These are phyloP conservation scores for Crambe crambe DNA, from an alignment of 37 sponge, comb jelly and placozoan genomes.

Conservation along the genomic window DNA sequence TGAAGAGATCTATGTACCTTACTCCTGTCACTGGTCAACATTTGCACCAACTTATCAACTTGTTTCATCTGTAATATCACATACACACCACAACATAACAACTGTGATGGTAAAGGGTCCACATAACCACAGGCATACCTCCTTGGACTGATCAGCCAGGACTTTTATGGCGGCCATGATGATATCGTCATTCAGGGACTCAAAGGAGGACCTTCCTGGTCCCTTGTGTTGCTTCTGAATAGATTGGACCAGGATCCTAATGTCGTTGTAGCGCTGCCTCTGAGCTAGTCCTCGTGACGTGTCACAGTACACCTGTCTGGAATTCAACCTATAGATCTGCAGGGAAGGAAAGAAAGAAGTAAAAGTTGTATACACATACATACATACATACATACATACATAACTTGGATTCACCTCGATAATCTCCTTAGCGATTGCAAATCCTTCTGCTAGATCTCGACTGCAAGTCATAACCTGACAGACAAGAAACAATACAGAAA, in stretches of 20 bases:
- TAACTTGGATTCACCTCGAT: constrained; percentile 32
- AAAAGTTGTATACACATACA: not conserved
- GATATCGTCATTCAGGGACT: constrained; percentile 64
- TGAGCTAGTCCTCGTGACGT: constrained; percentile 37
- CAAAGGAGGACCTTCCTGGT: not conserved
- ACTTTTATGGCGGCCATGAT: constrained; percentile 79
- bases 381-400: too few relatives aligned
- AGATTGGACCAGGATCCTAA: constrained; percentile 48
- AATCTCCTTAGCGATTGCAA: constrained; percentile 43
- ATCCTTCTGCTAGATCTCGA: constrained; percentile 52
- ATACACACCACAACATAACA: too few relatives aligned
- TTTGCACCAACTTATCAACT: constrained; percentile 40
- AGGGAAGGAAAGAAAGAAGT: not conserved
- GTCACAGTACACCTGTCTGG: constrained; percentile 32
- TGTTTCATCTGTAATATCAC: constrained; percentile 37
- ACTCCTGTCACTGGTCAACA: constrained; percentile 50
- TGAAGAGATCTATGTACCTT: constrained; percentile 32
- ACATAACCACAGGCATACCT: constrained; percentile 46
- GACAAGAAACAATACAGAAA: too few relatives aligned
- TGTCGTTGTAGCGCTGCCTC: constrained; percentile 35
- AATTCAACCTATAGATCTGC: constrained; percentile 49
- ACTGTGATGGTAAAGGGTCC: not conserved
- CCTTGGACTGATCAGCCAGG: constrained; percentile 60
- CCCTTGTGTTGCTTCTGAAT: constrained; percentile 16
- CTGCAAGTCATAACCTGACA: constrained; percentile 20